Conservation (phyloP, 1,140 invertebrate species). For the Saxidomus purpurata region DNA sequence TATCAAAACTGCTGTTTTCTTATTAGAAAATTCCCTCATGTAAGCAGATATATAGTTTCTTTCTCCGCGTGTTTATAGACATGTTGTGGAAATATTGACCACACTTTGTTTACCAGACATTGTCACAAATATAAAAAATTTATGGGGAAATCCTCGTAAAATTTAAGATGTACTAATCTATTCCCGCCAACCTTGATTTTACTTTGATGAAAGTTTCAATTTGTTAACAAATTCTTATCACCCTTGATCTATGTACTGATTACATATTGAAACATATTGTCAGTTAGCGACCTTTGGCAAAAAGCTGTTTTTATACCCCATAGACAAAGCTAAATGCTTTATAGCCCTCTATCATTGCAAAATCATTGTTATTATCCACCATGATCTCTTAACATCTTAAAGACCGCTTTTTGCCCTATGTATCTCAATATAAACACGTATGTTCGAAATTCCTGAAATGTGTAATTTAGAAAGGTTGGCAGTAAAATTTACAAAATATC, state of each 20-base stretch:
- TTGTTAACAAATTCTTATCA: conserved; percentile 36
- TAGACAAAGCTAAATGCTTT: conserved; percentile 54
- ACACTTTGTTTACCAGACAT: no score
- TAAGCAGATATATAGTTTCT: no score
- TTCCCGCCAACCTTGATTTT: conserved; percentile 14
- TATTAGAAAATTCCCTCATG: no score
- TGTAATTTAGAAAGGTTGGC: conserved; percentile 53
- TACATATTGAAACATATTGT: conserved; percentile 61
- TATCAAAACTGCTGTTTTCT: no score
- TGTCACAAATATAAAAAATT: not conserved
- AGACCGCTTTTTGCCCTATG: conserved; percentile 40
- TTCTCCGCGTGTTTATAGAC: no score
- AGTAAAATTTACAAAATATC: conserved; percentile 64
- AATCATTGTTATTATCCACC: conserved; percentile 66
- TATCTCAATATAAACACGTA: conserved; percentile 61
- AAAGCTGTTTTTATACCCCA: conserved; percentile 37
- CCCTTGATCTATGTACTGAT: conserved; percentile 41
- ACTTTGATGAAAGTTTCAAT: conserved; percentile 52
- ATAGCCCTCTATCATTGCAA: conserved; percentile 61
- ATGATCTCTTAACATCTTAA: conserved; percentile 54
- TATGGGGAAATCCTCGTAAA: conserved; percentile 6
- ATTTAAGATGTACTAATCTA: conserved; percentile 36
- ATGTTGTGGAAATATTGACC: no score
- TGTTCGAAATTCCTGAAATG: conserved; percentile 66
- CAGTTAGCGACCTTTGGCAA: conserved; percentile 43